Percentiles rank a stretch among this genome's conserved stretches.
Evolutionary conservation across 2,113 vertebrate species (phyloP).

Genomic region (Cottus gobio): DNA sequence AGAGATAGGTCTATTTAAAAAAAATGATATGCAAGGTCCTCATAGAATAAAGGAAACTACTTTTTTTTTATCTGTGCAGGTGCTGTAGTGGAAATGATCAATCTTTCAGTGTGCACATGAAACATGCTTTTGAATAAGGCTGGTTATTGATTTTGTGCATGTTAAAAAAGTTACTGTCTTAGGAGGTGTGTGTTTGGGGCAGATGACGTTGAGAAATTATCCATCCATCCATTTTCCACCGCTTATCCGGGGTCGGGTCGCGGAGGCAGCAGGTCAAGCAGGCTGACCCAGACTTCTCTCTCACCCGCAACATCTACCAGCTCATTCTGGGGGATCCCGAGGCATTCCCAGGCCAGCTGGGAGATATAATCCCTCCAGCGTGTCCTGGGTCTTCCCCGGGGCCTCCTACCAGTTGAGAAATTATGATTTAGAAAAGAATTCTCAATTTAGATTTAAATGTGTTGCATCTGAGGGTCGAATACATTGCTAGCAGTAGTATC

Average conservation of each 20-base stretch:
- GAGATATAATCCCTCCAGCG: too few species aligned
- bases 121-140: slow-evolving; percentile 26
- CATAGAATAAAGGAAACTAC: slow-evolving; percentile 37
- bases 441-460: background rate
- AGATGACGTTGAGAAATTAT: background rate
- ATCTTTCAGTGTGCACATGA: slow-evolving; percentile 37
- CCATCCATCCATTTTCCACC: too few species aligned
- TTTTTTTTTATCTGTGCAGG: slow-evolving; percentile 10
- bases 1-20: slow-evolving; percentile 53
- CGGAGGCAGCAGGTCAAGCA: too few species aligned
- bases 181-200: background rate
- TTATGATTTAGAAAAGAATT: background rate
- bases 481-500: background rate
- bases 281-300: too few species aligned
- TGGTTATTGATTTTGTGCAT: slow-evolving; percentile 33
- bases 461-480: background rate
- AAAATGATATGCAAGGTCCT: slow-evolving; percentile 42
- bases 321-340: too few species aligned
- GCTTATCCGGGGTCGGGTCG: too few species aligned
- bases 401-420: too few species aligned
- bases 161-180: slow-evolving; percentile 25
- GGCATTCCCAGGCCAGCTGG: too few species aligned
- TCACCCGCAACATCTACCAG: too few species aligned
- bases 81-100: slow-evolving; percentile 51
- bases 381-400: too few species aligned